A percentile compares a stretch with the other conserved stretches of the same genome.
Evolutionary conservation across 2,113 vertebrate species (phyloP).

Genomic region (Scytalopus superciliaris): DNA sequence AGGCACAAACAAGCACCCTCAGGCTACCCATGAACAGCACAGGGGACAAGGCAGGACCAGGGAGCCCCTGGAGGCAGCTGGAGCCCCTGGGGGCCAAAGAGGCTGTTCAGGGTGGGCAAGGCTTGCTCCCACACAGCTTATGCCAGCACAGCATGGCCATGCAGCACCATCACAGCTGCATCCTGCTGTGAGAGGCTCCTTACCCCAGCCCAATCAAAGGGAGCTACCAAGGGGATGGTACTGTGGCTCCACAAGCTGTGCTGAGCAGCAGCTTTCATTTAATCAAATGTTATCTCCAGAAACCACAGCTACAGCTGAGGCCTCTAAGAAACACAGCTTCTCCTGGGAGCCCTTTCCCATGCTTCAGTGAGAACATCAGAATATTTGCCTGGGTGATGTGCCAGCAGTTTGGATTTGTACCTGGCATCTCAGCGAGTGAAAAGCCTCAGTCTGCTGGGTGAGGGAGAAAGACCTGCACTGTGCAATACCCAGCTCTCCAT

Average conservation of each 20-base stretch:
- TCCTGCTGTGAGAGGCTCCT: not conserved
- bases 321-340: not conserved
- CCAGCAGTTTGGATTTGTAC: not conserved
- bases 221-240: not conserved
- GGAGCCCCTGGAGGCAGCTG: rapidly evolving
- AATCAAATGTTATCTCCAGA: conserved; percentile 25
- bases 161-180: not conserved
- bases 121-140: not conserved
- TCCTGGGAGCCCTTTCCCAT: not conserved
- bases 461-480: not conserved
- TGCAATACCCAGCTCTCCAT: not conserved
- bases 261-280: conserved; percentile 20
- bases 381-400: not conserved
- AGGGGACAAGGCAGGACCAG: not conserved
- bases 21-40: not conserved
- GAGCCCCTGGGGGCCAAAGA: not conserved
- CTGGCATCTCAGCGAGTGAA: not conserved
- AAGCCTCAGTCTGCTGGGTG: not conserved
- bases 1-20: not conserved
- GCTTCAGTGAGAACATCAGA: conserved; percentile 21
- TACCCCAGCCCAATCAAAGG: not conserved
- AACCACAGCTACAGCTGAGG: conserved; percentile 3
- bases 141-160: too few relatives aligned
- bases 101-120: not conserved
- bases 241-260: not conserved